Evolutionary conservation across 1,140 invertebrate species (phyloP).

Genomic region (Oryctes rhinoceros): DNA sequence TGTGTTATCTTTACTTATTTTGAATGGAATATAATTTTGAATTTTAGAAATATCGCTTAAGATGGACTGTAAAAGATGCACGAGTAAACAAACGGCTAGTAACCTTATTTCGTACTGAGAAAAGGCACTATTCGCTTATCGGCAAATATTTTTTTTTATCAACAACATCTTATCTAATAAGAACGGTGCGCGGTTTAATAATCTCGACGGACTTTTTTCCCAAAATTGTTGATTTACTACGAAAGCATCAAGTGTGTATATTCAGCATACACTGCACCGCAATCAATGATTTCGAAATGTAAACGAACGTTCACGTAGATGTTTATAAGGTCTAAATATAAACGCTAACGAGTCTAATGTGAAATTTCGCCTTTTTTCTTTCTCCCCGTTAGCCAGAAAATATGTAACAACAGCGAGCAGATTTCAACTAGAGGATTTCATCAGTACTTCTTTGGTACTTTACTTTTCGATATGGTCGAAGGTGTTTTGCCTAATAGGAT

Average conservation of each 20-base stretch:
- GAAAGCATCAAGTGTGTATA: conserved; percentile 10
- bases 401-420: not conserved
- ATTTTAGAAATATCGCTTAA: no score
- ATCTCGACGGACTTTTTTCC: not conserved
- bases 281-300: conserved; percentile 25
- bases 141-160: not conserved
- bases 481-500: not conserved
- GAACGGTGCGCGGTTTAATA: not conserved
- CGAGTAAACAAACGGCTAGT: not conserved
- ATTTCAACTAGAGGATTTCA: not conserved
- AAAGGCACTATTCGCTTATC: not conserved
- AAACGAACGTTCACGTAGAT: conserved; percentile 18
- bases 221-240: conserved; percentile 14
- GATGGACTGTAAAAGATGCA: not conserved
- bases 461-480: not conserved
- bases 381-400: not conserved
- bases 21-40: no score
- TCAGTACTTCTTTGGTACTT: not conserved
- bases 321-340: conserved; percentile 19
- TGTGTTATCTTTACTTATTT: no score
- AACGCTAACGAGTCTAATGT: not conserved
- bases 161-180: not conserved
- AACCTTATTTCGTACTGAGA: not conserved
- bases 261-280: not conserved
- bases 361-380: not conserved